Evolutionary conservation across 2,113 vertebrate species (phyloP).

Genomic region (Pomatostomus ruficeps): DNA sequence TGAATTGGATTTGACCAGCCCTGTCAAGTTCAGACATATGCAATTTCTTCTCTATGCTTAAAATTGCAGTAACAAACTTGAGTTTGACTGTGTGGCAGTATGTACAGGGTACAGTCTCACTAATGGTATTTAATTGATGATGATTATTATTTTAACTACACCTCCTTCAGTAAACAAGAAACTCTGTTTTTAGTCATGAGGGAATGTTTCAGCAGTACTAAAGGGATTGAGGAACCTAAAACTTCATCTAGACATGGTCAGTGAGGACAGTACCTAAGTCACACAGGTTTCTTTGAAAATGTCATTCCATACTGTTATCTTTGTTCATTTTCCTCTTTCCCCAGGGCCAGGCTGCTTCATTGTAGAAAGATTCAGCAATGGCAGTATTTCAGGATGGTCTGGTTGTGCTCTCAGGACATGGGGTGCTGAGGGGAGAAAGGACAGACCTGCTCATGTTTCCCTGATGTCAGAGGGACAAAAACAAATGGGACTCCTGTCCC

Average conservation of each 20-base stretch:
- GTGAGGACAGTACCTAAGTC: background rate
- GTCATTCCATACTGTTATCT: background rate
- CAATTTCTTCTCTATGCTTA: background rate
- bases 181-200: background rate
- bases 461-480: background rate
- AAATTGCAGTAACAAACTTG: background rate
- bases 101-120: background rate
- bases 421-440: background rate
- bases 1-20: background rate
- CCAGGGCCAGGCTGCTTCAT: accelerated
- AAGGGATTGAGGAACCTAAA: background rate
- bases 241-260: background rate
- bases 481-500: background rate
- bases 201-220: background rate
- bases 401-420: background rate
- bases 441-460: background rate
- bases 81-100: background rate
- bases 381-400: background rate
- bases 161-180: background rate
- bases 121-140: background rate
- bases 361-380: background rate
- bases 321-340: background rate
- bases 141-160: background rate
- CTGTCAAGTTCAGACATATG: background rate
- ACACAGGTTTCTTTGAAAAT: background rate